These are phyloP conservation scores for Tringa solitaria DNA, from an alignment of 2,113 vertebrate genomes.

Conservation along the genomic window DNA sequence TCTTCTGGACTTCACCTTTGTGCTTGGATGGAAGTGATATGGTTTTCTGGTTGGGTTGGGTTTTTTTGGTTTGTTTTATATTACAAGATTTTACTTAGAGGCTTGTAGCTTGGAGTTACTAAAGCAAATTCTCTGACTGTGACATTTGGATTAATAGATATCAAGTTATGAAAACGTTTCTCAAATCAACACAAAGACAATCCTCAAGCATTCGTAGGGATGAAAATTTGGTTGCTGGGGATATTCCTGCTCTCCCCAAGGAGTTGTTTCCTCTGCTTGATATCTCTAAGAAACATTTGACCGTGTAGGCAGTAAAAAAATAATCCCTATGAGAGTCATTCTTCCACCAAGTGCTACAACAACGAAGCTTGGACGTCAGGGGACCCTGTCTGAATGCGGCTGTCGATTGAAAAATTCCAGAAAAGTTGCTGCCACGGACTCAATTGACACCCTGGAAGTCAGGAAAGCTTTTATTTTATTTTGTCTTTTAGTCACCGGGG, in stretches of 20 bases:
- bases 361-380: too few species aligned
- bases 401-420: not conserved
- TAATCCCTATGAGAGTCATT: not conserved
- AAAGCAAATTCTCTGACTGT: not conserved
- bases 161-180: not conserved
- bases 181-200: not conserved
- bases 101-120: not conserved
- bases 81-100: not conserved
- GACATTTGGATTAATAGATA: not conserved
- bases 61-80: not conserved
- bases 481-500: not conserved
- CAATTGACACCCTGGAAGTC: not conserved
- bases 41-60: fast-evolving
- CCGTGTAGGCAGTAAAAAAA: not conserved
- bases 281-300: not conserved
- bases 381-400: not conserved
- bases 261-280: not conserved
- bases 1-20: not conserved
- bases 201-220: not conserved
- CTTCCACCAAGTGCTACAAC: not conserved
- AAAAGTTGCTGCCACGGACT: not conserved
- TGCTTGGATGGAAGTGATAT: not conserved
- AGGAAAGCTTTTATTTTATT: not conserved
- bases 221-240: not conserved
- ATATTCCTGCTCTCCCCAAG: not conserved